Conservation (phyloP, 2,888 invertebrate species). For the Marasmarcha lunaedactyla region DNA sequence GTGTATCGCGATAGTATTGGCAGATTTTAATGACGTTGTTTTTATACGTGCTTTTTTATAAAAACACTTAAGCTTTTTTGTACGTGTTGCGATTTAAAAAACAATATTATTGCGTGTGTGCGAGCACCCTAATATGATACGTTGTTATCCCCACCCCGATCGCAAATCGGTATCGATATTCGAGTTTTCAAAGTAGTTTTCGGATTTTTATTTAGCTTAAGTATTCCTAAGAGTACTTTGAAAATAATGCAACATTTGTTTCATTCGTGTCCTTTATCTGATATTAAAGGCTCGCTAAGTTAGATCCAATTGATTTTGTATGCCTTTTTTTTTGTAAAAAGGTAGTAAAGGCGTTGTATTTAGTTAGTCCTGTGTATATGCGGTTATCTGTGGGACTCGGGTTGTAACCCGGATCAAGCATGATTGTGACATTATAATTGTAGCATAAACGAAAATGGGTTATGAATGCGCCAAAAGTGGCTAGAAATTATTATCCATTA, state of each 20-base stretch:
- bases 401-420: constrained; percentile 9
- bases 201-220: constrained; percentile 15
- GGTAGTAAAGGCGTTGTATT: constrained; percentile 19
- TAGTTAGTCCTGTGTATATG: constrained; percentile 16
- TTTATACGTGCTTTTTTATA: no score
- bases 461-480: constrained; percentile 16
- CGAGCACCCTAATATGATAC: no score
- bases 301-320: constrained; percentile 30
- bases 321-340: constrained; percentile 26
- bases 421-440: constrained; percentile 14
- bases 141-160: not conserved
- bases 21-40: no score
- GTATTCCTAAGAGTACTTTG: constrained; percentile 29
- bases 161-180: constrained; percentile 1
- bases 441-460: constrained; percentile 21
- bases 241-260: constrained; percentile 9
- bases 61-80: no score
- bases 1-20: no score
- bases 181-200: constrained; percentile 28
- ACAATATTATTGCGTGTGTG: no score
- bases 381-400: constrained; percentile 13
- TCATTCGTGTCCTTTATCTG: constrained; percentile 1
- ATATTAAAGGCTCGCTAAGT: constrained; percentile 18
- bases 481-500: constrained; percentile 35
- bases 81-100: no score